phyloP scores from a whole-genome alignment of 1,140 invertebrate species.

The Platyscapa corneri region DNA sequence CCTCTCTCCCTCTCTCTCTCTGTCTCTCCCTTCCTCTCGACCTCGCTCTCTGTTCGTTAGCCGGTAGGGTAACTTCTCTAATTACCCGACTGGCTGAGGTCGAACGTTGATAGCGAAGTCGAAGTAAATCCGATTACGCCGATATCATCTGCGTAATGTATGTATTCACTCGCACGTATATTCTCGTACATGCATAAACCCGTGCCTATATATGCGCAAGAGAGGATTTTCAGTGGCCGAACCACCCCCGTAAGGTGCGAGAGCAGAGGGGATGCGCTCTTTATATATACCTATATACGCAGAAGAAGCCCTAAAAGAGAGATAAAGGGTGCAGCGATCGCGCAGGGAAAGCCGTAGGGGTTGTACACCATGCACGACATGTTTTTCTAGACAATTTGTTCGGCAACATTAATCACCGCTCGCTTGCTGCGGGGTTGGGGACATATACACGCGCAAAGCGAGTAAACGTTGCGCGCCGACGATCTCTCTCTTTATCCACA shows the following conservation, averaged over 20 bases:
- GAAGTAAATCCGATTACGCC: slow-evolving; percentile 74
- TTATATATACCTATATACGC: background rate
- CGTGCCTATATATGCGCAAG: background rate
- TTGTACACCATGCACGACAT: slow-evolving; percentile 66
- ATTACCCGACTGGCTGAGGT: slow-evolving; percentile 67
- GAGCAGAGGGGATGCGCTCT: background rate
- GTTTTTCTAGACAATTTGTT: slow-evolving; percentile 78
- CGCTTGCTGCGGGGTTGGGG: slow-evolving; percentile 58
- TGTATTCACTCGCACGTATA: slow-evolving; percentile 63
- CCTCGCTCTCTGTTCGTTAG: background rate
- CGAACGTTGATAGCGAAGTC: slow-evolving; percentile 73
- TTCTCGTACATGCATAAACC: background rate
- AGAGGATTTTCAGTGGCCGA: slow-evolving; percentile 16
- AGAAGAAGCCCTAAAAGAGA: slow-evolving; percentile 54
- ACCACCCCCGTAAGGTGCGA: slow-evolving; percentile 9
- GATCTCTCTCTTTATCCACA: slow-evolving; percentile 16
- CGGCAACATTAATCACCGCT: slow-evolving; percentile 76
- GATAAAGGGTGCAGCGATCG: slow-evolving; percentile 72
- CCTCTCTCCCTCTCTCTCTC: slow-evolving; percentile 43
- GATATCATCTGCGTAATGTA: slow-evolving; percentile 74
- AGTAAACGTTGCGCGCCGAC: slow-evolving; percentile 54
- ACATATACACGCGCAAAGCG: slow-evolving; percentile 21
- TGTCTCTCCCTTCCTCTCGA: background rate
- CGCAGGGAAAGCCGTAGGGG: slow-evolving; percentile 52
- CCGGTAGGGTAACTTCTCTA: slow-evolving; percentile 54